Base-by-base conservation (phyloP, 1,140 invertebrate genomes). In the Papilio glaucus region DNA sequence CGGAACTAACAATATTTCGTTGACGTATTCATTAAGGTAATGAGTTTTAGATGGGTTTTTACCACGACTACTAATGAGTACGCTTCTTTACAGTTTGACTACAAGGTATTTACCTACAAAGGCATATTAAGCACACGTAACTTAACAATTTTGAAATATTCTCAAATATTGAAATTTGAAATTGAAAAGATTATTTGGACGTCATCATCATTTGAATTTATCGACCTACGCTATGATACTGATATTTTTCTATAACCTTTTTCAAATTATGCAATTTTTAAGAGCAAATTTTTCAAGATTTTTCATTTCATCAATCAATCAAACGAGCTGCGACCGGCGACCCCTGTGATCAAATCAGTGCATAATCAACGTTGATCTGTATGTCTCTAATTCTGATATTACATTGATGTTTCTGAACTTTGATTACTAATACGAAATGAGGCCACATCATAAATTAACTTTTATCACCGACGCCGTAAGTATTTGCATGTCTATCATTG, bases 401-500 rank as follows among this genome's bases (percentile, higher is more conserved):
- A 57, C 49, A 12, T 57, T 57, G 49, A 57, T 57, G 49, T 57
- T 57, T 57, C 49, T 57, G 49, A 57, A 57, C 49, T 57, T 57
- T 57, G 49, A 26, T 26, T 4, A 18, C 21, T 57, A 57, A 57
- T 57, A 57, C 49, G 21, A 57, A 57, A 57, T 57, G 49, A 21
- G 49, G 49, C 12, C 49, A 57, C 49, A 57, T 57, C 49, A 57
- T 57, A 57, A 57, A 57, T 57, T 57, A 57, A 57, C 9, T 26
- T 57, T 57, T 57, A 57, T 57, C 49, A 57, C n/a, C 21, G 21
- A 9, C 10, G 49, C 21, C 21, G 18, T 71, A 63, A 15, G 10
- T 29, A 24, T n/a, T 53, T 18, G 7, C 33, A 38, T 60, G 26
- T 37, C 24, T 24, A 57, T 57, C 21, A 57, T 57, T 57, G 49